Conservation (phyloP, 2,888 invertebrate genomes). For the Drosophila meridionalis region DNA sequence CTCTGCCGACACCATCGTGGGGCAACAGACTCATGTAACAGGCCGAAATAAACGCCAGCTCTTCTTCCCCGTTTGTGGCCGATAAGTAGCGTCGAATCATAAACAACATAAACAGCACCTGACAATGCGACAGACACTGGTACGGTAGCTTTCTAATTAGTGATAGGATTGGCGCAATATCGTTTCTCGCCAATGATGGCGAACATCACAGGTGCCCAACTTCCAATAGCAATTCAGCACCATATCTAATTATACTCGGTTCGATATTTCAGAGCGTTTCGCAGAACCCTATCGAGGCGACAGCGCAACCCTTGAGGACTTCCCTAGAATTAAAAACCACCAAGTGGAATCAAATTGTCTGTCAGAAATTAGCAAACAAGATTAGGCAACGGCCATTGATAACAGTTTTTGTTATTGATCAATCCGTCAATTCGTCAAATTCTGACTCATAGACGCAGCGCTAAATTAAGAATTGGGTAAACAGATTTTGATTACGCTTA, state of each 20-base stretch:
- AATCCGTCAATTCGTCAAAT: slow-evolving; percentile 12
- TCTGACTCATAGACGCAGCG: slow-evolving; percentile 36
- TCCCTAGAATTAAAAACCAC: slow-evolving; percentile 44
- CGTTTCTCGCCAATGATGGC: not conserved
- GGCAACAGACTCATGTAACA: slow-evolving; percentile 11
- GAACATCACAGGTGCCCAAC: not conserved
- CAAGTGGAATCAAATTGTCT: slow-evolving; percentile 23
- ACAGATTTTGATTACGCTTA: not conserved
- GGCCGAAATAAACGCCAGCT: not conserved
- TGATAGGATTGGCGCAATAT: slow-evolving; percentile 19
- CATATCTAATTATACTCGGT: slow-evolving; percentile 2
- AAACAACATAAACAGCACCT: slow-evolving; percentile 47
- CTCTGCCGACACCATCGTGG: slow-evolving; percentile 21
- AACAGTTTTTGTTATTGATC: slow-evolving; percentile 24
- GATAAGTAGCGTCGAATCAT: slow-evolving; percentile 45
- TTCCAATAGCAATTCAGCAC: slow-evolving; percentile 1
- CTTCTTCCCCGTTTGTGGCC: slow-evolving; percentile 4
- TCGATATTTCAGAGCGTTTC: slow-evolving; percentile 21
- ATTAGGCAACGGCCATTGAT: slow-evolving; percentile 39
- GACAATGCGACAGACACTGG: slow-evolving; percentile 40
- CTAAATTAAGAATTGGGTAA: not conserved
- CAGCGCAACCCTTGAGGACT: slow-evolving; percentile 28
- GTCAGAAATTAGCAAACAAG: slow-evolving; percentile 25
- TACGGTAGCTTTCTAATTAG: slow-evolving; percentile 35
- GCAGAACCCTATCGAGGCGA: slow-evolving; percentile 37